Base-by-base conservation (phyloP, 2,888 invertebrate genomes). In the Fabriciana adippe region DNA sequence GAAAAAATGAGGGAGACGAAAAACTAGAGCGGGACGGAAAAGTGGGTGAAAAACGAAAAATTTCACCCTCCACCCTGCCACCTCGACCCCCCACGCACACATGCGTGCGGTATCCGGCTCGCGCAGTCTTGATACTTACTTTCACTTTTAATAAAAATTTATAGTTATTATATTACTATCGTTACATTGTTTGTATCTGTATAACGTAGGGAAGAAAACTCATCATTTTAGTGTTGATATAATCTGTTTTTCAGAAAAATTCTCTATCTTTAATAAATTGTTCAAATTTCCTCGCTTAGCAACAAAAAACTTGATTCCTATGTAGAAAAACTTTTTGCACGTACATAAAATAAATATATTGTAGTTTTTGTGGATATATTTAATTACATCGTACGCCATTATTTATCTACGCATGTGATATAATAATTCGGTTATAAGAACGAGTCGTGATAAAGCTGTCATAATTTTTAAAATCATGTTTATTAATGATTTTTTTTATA, bases 1-100 rank as follows among this genome's bases (percentile, higher is more conserved):
- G 90, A 92, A 92, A 92, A 92, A 92, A 92, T 88, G 92, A 92
- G 92, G 90, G 92, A 92, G 92, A 90, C 83, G 90, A 91, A 92
- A 92, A 92, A 92, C 92, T 91, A 92, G 92, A 92, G 89, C 89
- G 87, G 90, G 92, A 92, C 90, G 89, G 91, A 90, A 91, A 92
- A 91, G 91, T 91, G 90, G 92, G 92, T 87, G 92, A 92, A 92
- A 92, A 92, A 92, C 92, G 92, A 92, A 92, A 92, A 92, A 91
- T 92, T 92, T 90, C 88, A 84, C 87, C 89, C 81, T 80, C 82
- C 74, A 75, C 80, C 82, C 55, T 14, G 62, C 76, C 76, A 76
- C 74, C 71, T 75, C 74, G 75, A 79, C 78, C 79, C 76, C 79
- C 79, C 89, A 90, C 92, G 86, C 92, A 91, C 91, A 92, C 91